Base-by-base conservation (phyloP, 2,888 invertebrate genomes). In the Diarsia rubi region DNA sequence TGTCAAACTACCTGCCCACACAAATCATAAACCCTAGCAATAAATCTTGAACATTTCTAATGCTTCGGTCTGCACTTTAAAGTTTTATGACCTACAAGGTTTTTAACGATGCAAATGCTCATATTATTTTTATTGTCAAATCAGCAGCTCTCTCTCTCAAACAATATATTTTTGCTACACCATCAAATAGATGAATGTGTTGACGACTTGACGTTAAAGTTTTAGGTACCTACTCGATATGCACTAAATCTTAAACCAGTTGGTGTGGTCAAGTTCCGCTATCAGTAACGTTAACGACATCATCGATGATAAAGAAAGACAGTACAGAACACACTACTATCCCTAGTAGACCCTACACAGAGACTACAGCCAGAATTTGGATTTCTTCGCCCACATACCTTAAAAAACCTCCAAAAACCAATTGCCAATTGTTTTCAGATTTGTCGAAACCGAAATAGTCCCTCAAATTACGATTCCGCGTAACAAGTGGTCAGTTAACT, bases 401-500 rank as follows among this genome's bases (percentile, higher is more conserved):
- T 3, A 31, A 4, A 64, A 72, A 79, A 44, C 44, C 42, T n/a
- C 12, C 3, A 60, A 76, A 76, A 60, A n/a, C 64, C 54, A 75
- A 69, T 16, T 21, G 62, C 47, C 65, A 79, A 73, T 69, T 73
- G 69, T 81, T 73, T 59, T 37, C 62, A 69, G 52, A 73, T 81
- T 79, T 73, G 66, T 59, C 69, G 52, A 69, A 81, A 69, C 83
- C 66, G 69, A 78, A 81, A 79, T 83, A 73, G 57, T 47, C 62
- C 64, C 78, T 79, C 83, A 74, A 73, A 83, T 75, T 69, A 82
- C 84, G 75, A 64, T 66, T 63, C 66, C 57, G 72, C 65, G 85
- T 86, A 86, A 82, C 85, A 82, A 85, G 78, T 85, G 76, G 86
- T 60, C 75, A 75, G 79, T 78, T 74, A 73, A 76, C 79, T 74